Evolutionary conservation across 2,888 invertebrate genomes (phyloP), one percentile per base, ranked within the genome.

Genomic region (Protula sp.): DNA sequence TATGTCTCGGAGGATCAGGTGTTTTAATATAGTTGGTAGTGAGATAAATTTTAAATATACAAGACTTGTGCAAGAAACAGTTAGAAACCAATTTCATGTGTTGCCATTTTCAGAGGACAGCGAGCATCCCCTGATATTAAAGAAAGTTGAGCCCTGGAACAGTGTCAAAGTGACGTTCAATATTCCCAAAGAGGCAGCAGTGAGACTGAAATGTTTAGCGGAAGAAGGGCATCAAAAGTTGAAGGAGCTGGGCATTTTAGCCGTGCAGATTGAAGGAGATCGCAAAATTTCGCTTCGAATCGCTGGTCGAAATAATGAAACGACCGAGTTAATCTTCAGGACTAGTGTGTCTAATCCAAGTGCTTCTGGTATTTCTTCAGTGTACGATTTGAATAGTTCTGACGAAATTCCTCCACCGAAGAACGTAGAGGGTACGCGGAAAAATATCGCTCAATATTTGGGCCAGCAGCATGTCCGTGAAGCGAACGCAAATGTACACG

Each of bases 81-180:
- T n/a, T n/a, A n/a, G n/a, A n/a, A n/a, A n/a, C n/a, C n/a, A n/a
- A n/a, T n/a, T n/a, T n/a, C n/a, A n/a, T n/a, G n/a, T n/a, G n/a
- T n/a, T n/a, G n/a, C n/a, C n/a, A n/a, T 38, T 38, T 38, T 38
- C 38, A 38, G 38, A 38, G 9, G 19, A 38, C 9, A 38, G 19
- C 9, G 19, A 38, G 19, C 9, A 38, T 9, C 9, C 9, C 9
- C 38, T 38, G 19, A 38, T 38, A 78, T 85, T 89, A 71, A 85
- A 86, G 78, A 89, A 89, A 82, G 87, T 94, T 85, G 95, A 95
- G 87, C 95, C 95, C 86, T 97, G 94, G 94, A 94, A 94, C 85
- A 92, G 94, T 74, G 95, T 97, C 75, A 89, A 93, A 83, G 94
- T 97, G 82, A 95, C 94, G 84, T 89, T 97, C 86, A 92, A 92